Percentiles rank a stretch among this genome's conserved stretches.
These are phyloP conservation scores for Anisognathus igniventris DNA, from an alignment of 2,797 vertebrate species.

Conservation along the genomic window DNA sequence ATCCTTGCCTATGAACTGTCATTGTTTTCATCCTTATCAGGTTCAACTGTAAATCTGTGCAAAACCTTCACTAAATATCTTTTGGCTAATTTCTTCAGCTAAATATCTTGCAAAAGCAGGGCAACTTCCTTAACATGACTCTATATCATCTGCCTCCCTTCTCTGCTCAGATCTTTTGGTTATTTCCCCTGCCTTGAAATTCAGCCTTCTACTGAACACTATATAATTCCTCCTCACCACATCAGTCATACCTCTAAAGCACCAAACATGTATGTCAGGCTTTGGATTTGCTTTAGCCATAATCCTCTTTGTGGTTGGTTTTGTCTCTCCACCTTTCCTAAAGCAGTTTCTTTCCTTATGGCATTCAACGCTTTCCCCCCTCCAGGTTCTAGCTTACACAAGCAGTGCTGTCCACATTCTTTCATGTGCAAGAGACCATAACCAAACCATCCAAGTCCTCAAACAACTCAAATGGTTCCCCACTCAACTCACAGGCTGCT, in stretches of 20 bases:
- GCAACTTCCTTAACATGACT: not conserved
- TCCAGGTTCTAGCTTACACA: not conserved
- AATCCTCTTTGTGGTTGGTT: not conserved
- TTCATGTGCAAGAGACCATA: not conserved
- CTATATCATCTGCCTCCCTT: not conserved
- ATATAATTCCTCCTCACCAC: not conserved
- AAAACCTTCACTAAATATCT: not conserved
- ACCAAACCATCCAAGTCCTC: not conserved
- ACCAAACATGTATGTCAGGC: not conserved
- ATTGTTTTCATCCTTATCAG: not conserved
- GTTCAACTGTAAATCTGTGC: not conserved
- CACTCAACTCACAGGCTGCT: not conserved
- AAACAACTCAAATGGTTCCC: not conserved
- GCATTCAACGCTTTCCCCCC: not conserved
- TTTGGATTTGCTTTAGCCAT: not conserved
- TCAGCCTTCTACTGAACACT: not conserved
- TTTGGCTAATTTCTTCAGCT: not conserved
- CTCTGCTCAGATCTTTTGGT: not conserved
- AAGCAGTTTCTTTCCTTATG: not conserved
- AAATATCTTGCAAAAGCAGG: not conserved
- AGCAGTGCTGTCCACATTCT: not conserved
- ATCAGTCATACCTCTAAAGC: not conserved
- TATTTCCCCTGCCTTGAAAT: not conserved
- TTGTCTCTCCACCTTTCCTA: not conserved
- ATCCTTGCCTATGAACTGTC: not conserved